Conservation (phyloP, 2,797 vertebrate genomes). For the Novumbra hubbsi region DNA sequence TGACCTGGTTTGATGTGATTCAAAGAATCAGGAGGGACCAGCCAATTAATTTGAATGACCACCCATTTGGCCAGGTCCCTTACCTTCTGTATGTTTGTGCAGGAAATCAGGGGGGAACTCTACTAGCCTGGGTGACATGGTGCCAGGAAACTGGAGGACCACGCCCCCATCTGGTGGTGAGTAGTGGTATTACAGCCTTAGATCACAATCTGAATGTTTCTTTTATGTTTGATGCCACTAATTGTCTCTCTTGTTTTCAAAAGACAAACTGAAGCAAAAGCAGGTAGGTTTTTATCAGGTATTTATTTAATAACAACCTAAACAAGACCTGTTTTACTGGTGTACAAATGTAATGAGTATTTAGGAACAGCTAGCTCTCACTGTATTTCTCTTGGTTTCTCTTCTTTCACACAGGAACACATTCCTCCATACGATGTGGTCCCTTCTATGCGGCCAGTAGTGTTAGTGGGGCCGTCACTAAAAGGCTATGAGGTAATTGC, state of each 20-base stretch:
- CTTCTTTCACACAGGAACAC: slow-evolving; percentile 77
- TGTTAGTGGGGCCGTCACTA: slow-evolving; percentile 93
- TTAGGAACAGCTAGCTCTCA: background rate
- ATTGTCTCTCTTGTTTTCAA: slow-evolving; percentile 75
- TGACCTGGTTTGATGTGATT: too few species aligned
- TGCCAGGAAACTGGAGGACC: slow-evolving; percentile 87
- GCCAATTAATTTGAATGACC: too few species aligned
- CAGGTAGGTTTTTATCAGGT: slow-evolving; percentile 80
- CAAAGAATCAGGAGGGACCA: too few species aligned
- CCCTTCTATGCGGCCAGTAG: slow-evolving; percentile 95
- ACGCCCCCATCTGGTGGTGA: slow-evolving; percentile 93
- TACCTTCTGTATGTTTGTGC: slow-evolving; percentile 1
- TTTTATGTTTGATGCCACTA: slow-evolving; percentile 34
- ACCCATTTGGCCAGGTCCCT: too few species aligned
- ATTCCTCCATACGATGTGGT: slow-evolving; percentile 94
- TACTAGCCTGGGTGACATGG: slow-evolving; percentile 88
- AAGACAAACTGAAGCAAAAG: slow-evolving; percentile 99
- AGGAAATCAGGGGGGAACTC: slow-evolving; percentile 89
- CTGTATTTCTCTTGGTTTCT: background rate
- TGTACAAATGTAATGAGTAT: background rate
- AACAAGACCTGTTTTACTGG: background rate
- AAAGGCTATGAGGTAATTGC: slow-evolving; percentile 92
- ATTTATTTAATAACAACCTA: slow-evolving; percentile 20
- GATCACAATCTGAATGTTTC: slow-evolving; percentile 8
- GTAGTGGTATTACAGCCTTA: slow-evolving; percentile 62